A percentile compares a stretch with the other conserved stretches of the same genome.
These are phyloP conservation scores for Patiria pectinifera DNA, from an alignment of 53 echinoderm and acorn worm genomes.

Conservation along the genomic window DNA sequence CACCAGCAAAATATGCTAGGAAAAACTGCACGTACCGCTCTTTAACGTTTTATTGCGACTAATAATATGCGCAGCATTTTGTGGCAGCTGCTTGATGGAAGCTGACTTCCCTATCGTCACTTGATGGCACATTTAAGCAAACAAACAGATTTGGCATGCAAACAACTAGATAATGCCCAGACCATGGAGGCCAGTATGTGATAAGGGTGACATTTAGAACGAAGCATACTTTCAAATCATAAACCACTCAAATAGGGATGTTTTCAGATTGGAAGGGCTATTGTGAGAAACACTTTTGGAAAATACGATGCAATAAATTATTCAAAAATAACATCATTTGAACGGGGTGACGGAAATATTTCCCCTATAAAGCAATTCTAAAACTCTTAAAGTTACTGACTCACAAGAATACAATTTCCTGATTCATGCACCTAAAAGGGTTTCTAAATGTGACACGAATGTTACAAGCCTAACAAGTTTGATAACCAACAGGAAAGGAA, in stretches of 20 bases:
- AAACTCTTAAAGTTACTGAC: neutral
- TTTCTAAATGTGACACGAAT: no score
- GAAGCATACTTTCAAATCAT: neutral
- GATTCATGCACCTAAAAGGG: neutral
- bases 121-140: conserved; percentile 30
- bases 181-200: conserved; percentile 13
- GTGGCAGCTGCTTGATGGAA: neutral
- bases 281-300: neutral
- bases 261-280: neutral
- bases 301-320: neutral
- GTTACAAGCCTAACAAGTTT: no score
- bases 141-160: neutral
- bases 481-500: no score
- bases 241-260: conserved; percentile 12
- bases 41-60: neutral
- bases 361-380: no score
- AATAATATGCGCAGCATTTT: neutral
- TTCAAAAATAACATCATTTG: neutral
- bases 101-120: neutral
- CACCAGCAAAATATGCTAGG: no score
- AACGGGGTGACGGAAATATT: no score
- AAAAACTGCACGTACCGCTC: neutral
- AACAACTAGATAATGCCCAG: conserved; percentile 18
- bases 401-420: neutral
- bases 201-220: neutral